A percentile compares a stretch with the other conserved stretches of the same genome.
Conservation (phyloP, 2,113 vertebrate genomes). For the Rhodinocichla rosea region DNA sequence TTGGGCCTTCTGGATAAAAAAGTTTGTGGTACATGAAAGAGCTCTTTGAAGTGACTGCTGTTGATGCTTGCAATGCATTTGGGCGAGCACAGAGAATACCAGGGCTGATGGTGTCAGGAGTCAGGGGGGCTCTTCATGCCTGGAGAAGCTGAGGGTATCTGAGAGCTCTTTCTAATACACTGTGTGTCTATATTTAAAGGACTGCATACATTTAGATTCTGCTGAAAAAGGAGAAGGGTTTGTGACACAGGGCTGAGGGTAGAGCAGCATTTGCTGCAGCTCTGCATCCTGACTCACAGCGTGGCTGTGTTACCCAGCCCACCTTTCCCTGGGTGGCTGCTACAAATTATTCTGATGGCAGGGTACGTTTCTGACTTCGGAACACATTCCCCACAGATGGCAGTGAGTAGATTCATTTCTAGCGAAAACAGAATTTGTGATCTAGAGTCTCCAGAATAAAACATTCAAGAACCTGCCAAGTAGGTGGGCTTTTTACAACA, state of each 20-base stretch:
- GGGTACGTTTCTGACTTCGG: background rate
- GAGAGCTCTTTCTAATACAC: background rate
- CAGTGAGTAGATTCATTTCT: background rate
- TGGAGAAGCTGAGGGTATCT: background rate
- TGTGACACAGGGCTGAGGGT: background rate
- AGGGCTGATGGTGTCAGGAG: background rate
- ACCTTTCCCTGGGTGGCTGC: background rate
- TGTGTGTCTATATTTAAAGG: background rate
- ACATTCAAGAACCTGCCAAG: background rate
- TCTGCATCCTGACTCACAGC: background rate
- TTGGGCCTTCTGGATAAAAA: constrained; percentile 17
- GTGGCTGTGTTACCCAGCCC: accelerated
- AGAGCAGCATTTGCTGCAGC: background rate
- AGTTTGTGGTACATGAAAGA: constrained; percentile 62
- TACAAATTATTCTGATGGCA: background rate
- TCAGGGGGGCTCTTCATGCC: accelerated
- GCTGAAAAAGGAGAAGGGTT: background rate
- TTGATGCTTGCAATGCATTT: constrained; percentile 38
- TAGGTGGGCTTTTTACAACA: background rate
- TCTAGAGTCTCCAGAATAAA: background rate
- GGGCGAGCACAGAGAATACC: background rate
- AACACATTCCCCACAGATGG: background rate
- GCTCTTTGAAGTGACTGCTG: constrained; percentile 65
- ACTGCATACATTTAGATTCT: background rate
- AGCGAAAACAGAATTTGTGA: background rate